Conservation (phyloP, 2,797 vertebrate species). For the Sebastes oblongus region DNA sequence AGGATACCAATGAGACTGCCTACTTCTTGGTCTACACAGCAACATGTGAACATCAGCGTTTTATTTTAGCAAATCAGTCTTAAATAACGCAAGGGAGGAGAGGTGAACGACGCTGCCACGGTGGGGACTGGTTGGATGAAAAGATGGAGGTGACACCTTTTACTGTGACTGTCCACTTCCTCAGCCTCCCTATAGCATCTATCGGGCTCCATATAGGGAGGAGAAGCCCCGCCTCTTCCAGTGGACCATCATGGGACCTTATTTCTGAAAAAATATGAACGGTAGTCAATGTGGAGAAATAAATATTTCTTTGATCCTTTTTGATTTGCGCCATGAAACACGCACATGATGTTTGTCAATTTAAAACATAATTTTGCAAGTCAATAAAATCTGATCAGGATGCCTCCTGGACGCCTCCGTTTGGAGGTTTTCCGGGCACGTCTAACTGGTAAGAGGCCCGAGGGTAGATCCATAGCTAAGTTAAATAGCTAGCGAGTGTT, state of each 20-base stretch:
- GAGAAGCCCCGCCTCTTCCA: too few species aligned
- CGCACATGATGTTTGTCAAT: too few species aligned
- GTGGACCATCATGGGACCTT: too few species aligned
- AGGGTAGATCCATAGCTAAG: too few species aligned
- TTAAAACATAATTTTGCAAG: too few species aligned
- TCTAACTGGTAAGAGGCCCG: fast-evolving
- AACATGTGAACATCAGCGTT: background rate
- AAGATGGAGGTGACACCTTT: background rate
- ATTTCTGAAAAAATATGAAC: too few species aligned
- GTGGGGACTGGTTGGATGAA: background rate
- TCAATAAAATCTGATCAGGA: too few species aligned
- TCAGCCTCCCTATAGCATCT: background rate
- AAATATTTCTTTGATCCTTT: too few species aligned
- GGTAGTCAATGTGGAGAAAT: fast-evolving
- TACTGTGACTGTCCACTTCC: background rate
- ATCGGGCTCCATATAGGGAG: background rate
- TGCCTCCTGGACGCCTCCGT: too few species aligned
- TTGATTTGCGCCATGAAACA: fast-evolving
- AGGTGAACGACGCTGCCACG: background rate
- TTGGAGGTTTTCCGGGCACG: too few species aligned
- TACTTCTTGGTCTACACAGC: background rate
- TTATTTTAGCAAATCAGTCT: background rate
- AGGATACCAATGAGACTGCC: too few species aligned
- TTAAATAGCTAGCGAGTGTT: too few species aligned
- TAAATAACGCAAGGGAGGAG: background rate